Conservation (phyloP, 2,113 vertebrate genomes). For the Crotophaga sulcirostris region DNA sequence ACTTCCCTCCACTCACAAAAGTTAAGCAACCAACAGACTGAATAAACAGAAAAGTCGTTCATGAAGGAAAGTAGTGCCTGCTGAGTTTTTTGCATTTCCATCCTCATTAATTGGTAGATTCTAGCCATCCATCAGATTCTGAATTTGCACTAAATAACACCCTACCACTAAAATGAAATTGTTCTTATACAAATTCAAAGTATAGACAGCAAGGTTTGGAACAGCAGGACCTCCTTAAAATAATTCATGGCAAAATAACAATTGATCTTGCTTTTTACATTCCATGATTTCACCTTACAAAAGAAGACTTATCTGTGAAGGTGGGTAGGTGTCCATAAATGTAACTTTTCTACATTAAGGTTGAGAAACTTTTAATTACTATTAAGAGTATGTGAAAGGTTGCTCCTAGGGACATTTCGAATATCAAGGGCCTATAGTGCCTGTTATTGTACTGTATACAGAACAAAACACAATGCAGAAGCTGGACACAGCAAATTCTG, state of each 20-base stretch:
- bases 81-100: background rate
- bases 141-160: background rate
- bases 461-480: background rate
- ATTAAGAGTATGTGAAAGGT: background rate
- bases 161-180: background rate
- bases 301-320: background rate
- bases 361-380: background rate
- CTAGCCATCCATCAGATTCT: background rate
- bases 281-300: background rate
- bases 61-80: fast-evolving
- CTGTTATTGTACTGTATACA: background rate
- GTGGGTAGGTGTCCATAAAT: background rate
- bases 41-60: background rate
- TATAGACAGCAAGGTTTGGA: background rate
- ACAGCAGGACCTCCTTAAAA: background rate
- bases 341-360: background rate
- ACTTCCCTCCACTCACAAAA: background rate
- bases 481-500: background rate
- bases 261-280: background rate
- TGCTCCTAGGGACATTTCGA: background rate
- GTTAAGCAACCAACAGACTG: background rate
- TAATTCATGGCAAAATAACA: background rate
- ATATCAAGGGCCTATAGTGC: background rate
- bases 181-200: background rate
- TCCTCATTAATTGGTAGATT: background rate